Evolutionary conservation across 2,113 vertebrate species (phyloP), one percentile per base, ranked within the genome.

Genomic region (Acrocephalus kingi): DNA sequence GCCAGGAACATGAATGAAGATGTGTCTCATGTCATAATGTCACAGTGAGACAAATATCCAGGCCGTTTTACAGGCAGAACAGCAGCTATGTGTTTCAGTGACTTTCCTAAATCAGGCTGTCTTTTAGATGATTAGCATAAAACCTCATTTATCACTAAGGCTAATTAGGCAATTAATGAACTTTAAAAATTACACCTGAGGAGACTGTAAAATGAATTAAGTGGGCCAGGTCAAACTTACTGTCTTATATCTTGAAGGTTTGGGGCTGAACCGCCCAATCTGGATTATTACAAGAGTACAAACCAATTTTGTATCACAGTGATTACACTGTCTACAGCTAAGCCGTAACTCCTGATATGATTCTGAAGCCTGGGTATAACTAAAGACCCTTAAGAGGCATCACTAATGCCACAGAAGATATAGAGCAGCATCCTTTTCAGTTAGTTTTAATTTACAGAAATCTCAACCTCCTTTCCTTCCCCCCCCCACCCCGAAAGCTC

Each of bases 121-220:
- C 64, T 95, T 92, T 78, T 61, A 67, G 89, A 87, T 31, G 51
- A 84, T 72, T 68, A 94, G 21, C 68, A 31, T 46, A 62, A 91
- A 83, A 87, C 9, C 6, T 73, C 67, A 72, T 68, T 63, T 87
- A 78, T 41, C 55, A 69, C 84, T 89, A 75, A 56, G 41, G 41
- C 71, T 90, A 90, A 92, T 93, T 73, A 85, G 55, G 51, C 30
- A 85, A 79, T 66, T 85, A 76, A 79, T 76, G 12, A 95, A 82
- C 37, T 72, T 17, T 4, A 90, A 82, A 76, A 71, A 75, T 20
- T 21, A 79, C 20, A 94, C 41, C 28, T 66, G 63, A 95, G 33
- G 28, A 89, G 71, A 73, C 46, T 62, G 49, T 39, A 73, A 90
- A 72, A 89, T 69, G 6, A 86, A 84, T 45, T 80, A 88, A 79